Evolutionary conservation across 2,797 vertebrate species (phyloP), one percentile per base, ranked within the genome.

Genomic region (Neosilurus mollespiculum): DNA sequence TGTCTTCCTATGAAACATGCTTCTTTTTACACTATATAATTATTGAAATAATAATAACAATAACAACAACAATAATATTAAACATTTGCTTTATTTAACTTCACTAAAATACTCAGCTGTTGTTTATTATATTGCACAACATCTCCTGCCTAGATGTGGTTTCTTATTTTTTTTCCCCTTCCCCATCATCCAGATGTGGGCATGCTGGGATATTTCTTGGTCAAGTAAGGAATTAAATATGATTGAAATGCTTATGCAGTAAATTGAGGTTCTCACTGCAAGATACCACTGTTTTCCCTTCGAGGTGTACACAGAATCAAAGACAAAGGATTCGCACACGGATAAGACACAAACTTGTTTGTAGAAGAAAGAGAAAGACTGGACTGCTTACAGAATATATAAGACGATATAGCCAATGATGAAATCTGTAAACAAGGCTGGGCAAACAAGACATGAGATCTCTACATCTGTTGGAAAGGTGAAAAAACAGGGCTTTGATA

Each of bases 321-420:
- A 51, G 49, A 75, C 90, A 89, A 91, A 91, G 87, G 87, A 84
- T 90, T 90, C 83, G n/a, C 75, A 69, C 61, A 53, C 14, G 7
- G 71, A 85, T 88, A 89, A 90, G 87, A 89, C 90, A 91, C 82
- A 87, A 90, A 90, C 88, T 84, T 49, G 81, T 84, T 77, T 34
- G 2, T 78, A 77, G 37, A 20, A 82, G 86, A 91, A 69, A 37
- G 82, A 87, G 86, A 86, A 90, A 90, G 85, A n/a, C 26, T 0
- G 34, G 9, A 1, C 4, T 18, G 43, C 15, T 64, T 65, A 65
- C 15, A 7, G 77, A 65, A 53, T 26, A 65, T 51, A 16, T 15
- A 62, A 7, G n/a, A 86, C 83, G 85, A 88, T 89, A 91, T 86
- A 88, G 88, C 88, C 86, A 76, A 86, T 82, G 90, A 91, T 90